These are phyloP conservation scores for Sciurus carolinensis DNA, from an alignment of 2,797 vertebrate species.

Conservation along the genomic window DNA sequence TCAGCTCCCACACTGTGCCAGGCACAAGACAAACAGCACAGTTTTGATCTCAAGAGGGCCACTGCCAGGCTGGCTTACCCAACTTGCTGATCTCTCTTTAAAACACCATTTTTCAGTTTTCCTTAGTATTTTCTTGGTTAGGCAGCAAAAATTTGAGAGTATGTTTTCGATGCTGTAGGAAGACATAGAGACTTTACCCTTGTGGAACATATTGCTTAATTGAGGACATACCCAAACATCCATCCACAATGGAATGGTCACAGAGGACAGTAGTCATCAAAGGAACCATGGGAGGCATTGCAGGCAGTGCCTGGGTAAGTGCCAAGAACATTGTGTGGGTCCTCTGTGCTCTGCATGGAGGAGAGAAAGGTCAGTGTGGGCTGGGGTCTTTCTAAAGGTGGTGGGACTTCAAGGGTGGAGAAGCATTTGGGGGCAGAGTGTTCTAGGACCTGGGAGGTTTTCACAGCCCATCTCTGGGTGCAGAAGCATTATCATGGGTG, in stretches of 20 bases:
- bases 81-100: neutral
- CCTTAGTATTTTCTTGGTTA: neutral
- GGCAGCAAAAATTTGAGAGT: neutral
- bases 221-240: neutral
- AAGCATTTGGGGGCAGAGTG: neutral
- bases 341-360: neutral
- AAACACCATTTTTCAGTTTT: neutral
- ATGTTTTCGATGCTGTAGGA: neutral
- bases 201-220: neutral
- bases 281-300: neutral
- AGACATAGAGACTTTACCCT: neutral
- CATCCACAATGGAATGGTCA: neutral
- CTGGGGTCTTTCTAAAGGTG: neutral
- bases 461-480: neutral
- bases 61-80: neutral
- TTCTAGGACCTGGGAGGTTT: neutral
- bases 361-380: neutral
- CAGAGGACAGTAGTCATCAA: neutral
- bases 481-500: neutral
- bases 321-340: neutral
- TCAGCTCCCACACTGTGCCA: accelerated
- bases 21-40: neutral
- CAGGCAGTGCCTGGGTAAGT: neutral
- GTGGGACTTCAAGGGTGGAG: neutral
- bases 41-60: neutral